Evolutionary conservation across 2,113 vertebrate species (phyloP).

Genomic region (Clarias gariepinus): DNA sequence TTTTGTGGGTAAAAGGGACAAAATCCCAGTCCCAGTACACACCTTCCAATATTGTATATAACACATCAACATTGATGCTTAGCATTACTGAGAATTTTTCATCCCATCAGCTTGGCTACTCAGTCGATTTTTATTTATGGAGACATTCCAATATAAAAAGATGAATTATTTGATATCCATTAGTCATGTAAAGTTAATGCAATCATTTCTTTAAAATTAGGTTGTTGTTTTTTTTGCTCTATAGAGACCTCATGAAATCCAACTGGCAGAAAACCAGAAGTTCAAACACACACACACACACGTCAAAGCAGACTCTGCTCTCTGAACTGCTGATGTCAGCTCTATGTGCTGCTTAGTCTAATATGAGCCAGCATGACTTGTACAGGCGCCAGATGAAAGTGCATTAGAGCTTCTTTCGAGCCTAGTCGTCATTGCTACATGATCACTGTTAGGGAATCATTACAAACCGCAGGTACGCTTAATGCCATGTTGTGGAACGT

Average conservation of each 20-base stretch:
- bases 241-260: constrained; percentile 32
- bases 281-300: not conserved
- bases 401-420: not conserved
- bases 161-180: constrained; percentile 12
- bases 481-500: constrained; percentile 23
- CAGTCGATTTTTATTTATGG: constrained; percentile 8
- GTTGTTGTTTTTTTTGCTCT: constrained; percentile 2
- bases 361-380: constrained; percentile 25
- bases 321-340: constrained; percentile 32
- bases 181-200: constrained; percentile 18
- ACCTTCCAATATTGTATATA: not conserved
- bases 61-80: not conserved
- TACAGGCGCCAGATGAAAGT: constrained; percentile 24
- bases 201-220: constrained; percentile 2
- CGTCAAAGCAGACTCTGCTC: constrained; percentile 8
- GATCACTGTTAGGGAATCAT: not conserved
- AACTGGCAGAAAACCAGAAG: not conserved
- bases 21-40: not conserved
- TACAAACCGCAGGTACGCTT: not conserved
- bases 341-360: constrained; percentile 32
- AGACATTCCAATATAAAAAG: constrained; percentile 2
- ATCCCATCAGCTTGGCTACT: not conserved
- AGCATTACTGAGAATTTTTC: constrained; percentile 1
- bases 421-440: constrained; percentile 17
- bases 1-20: not conserved